Conservation (phyloP, 2,888 invertebrate species). For the Synergus gifuensis region DNA sequence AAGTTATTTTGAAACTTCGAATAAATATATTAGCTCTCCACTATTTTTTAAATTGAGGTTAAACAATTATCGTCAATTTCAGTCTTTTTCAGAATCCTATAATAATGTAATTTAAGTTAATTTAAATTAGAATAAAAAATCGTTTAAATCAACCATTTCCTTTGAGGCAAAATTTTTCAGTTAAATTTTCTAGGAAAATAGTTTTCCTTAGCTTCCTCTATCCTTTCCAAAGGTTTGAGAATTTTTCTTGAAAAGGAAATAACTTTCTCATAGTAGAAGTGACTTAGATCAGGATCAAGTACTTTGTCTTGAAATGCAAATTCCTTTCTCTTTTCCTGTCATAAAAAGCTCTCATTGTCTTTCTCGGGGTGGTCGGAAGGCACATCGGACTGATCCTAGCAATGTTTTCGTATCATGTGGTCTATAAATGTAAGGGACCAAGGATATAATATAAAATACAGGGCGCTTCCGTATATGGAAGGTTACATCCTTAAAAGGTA, state of each 20-base stretch:
- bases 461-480: constrained; percentile 63
- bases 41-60: neutral
- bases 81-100: neutral
- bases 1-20: neutral
- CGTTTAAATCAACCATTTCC: no score
- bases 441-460: constrained; percentile 32
- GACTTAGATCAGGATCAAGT: constrained; percentile 25
- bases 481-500: constrained; percentile 67
- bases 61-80: neutral
- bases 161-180: no score
- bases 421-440: constrained; percentile 8
- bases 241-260: constrained; percentile 11
- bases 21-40: neutral
- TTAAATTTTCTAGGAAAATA: neutral
- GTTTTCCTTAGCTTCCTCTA: neutral
- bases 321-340: constrained; percentile 16
- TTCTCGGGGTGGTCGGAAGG: constrained; percentile 13
- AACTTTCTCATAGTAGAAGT: constrained; percentile 19
- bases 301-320: constrained; percentile 30
- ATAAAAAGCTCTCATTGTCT: constrained; percentile 36
- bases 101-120: no score
- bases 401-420: constrained; percentile 25
- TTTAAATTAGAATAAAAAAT: no score
- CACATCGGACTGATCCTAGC: neutral
- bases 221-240: neutral